phyloP scores from a whole-genome alignment of 2,797 vertebrate species.

The Coilia nasus region DNA sequence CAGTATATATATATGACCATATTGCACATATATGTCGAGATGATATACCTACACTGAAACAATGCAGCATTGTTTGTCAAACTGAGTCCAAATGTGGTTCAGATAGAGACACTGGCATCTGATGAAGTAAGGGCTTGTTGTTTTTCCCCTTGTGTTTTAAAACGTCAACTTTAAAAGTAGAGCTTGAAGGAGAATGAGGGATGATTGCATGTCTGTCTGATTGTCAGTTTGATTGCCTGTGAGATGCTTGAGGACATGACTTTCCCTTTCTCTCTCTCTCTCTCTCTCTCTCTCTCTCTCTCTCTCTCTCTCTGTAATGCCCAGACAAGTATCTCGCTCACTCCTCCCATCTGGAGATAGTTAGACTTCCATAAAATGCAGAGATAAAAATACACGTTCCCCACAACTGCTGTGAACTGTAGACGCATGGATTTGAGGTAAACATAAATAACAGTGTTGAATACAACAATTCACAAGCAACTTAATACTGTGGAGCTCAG shows the following conservation, averaged over 20 bases:
- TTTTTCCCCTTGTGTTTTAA: background rate
- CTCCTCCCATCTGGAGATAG: constrained; percentile 19
- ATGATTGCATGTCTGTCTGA: background rate
- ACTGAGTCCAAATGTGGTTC: constrained; percentile 43
- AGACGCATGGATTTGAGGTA: constrained; percentile 20
- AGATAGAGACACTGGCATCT: constrained; percentile 14
- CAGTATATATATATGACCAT: background rate
- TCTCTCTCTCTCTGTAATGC: background rate
- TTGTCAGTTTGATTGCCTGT: constrained; percentile 21
- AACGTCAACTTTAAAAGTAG: background rate
- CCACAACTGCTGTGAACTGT: constrained; percentile 34
- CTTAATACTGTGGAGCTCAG: background rate
- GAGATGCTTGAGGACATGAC: constrained; percentile 20
- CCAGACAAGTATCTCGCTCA: constrained; percentile 8
- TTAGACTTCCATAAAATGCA: constrained; percentile 12
- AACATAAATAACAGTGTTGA: constrained; percentile 23
- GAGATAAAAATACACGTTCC: constrained; percentile 30
- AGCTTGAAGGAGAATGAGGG: background rate
- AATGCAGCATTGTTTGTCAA: constrained; percentile 26
- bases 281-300: background rate
- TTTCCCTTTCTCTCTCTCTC: constrained; percentile 23
- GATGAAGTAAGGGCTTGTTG: background rate
- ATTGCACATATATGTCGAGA: background rate
- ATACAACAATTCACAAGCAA: background rate
- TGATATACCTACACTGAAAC: constrained; percentile 27